Conservation (phyloP, 2,888 invertebrate genomes). For the Machimus rusticus region DNA sequence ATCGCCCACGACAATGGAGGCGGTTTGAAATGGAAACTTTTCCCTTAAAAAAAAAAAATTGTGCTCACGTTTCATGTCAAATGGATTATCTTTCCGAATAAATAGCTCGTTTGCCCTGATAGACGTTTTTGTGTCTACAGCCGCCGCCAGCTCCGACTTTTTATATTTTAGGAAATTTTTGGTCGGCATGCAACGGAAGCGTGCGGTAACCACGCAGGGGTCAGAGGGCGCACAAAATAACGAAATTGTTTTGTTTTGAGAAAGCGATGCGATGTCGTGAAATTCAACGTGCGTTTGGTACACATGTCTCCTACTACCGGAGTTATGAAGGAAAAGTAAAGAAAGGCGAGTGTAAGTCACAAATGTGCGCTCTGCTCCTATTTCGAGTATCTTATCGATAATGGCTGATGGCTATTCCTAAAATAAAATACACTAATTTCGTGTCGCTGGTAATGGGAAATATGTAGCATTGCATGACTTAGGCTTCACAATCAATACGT, state of each 20-base stretch:
- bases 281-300: not conserved
- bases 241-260: not conserved
- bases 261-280: not conserved
- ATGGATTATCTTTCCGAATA: not conserved
- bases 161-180: not conserved
- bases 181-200: not conserved
- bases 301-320: not conserved
- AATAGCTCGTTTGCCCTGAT: not conserved
- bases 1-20: not conserved
- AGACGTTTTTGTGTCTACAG: not conserved
- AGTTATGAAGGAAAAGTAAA: not conserved
- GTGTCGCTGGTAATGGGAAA: not conserved
- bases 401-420: not conserved
- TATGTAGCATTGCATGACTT: not conserved
- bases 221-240: not conserved
- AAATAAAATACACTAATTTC: not conserved
- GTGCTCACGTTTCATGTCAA: not conserved
- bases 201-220: not conserved
- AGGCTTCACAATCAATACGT: not conserved
- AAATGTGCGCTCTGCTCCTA: not conserved
- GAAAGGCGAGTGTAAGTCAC: not conserved
- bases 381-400: not conserved
- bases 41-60: not conserved
- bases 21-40: not conserved
- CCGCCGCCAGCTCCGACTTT: not conserved